A percentile compares a stretch with the other conserved stretches of the same genome.
phyloP scores from a whole-genome alignment of 2,113 vertebrate species.

The Calonectris borealis region DNA sequence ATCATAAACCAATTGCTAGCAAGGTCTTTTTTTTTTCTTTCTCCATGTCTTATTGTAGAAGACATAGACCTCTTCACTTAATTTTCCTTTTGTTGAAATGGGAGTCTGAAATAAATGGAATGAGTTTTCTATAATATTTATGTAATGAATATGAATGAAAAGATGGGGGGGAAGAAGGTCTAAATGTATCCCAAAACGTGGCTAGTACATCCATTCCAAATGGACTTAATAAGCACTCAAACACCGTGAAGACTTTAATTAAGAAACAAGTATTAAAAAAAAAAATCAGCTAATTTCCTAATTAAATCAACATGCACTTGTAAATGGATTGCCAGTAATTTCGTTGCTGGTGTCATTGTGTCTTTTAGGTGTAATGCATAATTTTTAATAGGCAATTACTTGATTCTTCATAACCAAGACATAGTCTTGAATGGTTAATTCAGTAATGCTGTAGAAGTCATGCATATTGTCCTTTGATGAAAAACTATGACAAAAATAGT shows the following conservation, averaged over 20 bases:
- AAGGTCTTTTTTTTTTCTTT: neutral
- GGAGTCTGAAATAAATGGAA: neutral
- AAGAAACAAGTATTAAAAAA: neutral
- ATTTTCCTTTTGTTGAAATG: neutral
- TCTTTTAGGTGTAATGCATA: conserved; percentile 18
- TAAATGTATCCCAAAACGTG: neutral
- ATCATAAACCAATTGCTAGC: neutral
- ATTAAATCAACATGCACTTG: conserved; percentile 31
- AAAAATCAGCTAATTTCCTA: conserved; percentile 14
- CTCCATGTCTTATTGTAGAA: neutral
- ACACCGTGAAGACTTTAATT: conserved; percentile 23
- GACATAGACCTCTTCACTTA: neutral
- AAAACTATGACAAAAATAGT: neutral
- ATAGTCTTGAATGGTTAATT: conserved; percentile 23
- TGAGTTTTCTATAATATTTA: neutral
- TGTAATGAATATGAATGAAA: neutral
- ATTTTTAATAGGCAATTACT: conserved; percentile 50
- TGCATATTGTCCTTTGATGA: neutral
- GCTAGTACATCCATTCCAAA: neutral
- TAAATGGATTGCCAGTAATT: conserved; percentile 38
- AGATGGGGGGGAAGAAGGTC: neutral
- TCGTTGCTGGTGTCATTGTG: neutral
- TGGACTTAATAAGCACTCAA: neutral
- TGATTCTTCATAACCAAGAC: neutral
- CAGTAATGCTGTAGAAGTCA: neutral